These are phyloP conservation scores for Macrophya alboannulata DNA, from an alignment of 2,888 invertebrate genomes.

Conservation along the genomic window DNA sequence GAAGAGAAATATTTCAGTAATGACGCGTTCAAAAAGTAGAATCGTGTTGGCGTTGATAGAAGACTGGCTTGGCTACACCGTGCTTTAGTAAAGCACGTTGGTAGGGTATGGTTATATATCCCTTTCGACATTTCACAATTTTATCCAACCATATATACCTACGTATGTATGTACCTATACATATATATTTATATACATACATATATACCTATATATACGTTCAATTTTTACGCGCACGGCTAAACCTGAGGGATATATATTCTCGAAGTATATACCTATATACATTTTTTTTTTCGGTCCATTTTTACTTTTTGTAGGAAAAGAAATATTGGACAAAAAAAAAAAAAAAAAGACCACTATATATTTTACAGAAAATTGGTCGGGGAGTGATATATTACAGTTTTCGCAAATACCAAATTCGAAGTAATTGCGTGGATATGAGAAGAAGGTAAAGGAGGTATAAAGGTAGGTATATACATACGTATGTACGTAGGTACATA, in stretches of 20 bases:
- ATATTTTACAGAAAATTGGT: too few species aligned
- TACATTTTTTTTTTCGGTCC: not conserved
- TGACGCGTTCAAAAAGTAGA: slow-evolving; percentile 53
- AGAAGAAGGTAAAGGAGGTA: not conserved
- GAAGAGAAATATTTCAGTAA: slow-evolving; percentile 39
- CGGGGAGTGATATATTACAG: too few species aligned
- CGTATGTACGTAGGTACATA: not conserved
- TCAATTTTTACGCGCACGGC: not conserved
- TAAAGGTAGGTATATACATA: too few species aligned
- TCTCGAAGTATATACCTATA: not conserved
- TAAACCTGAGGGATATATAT: not conserved
- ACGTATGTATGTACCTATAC: not conserved
- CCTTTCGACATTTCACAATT: slow-evolving; percentile 25
- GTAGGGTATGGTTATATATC: not conserved
- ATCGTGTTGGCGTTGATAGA: slow-evolving; percentile 43
- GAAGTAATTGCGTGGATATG: not conserved
- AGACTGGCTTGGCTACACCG: slow-evolving; percentile 19
- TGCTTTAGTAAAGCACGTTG: slow-evolving; percentile 1
- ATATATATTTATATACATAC: too few species aligned
- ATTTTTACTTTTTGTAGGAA: too few species aligned
- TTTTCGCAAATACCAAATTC: too few species aligned
- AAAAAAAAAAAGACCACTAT: too few species aligned
- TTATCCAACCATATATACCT: not conserved
- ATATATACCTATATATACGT: not conserved
- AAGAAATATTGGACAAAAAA: not conserved